Conservation (phyloP, 1,140 invertebrate genomes). For the Palaemon carinicauda region DNA sequence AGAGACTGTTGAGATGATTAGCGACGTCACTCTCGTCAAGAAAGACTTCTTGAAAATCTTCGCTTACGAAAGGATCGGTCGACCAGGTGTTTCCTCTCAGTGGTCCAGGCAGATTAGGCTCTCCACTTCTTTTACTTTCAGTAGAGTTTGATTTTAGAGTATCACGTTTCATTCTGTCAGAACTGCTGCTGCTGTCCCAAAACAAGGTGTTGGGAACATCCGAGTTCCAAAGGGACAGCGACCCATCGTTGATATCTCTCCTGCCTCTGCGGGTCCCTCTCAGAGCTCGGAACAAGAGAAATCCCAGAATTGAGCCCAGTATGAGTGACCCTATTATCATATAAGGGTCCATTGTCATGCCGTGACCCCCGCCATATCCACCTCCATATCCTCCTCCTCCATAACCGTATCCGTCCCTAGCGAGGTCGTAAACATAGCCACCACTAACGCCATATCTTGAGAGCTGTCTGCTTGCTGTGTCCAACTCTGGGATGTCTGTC, state of each 20-base stretch:
- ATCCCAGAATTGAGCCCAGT: constrained; percentile 1
- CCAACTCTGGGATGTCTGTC: too few relatives aligned
- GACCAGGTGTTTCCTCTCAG: background rate
- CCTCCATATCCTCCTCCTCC: background rate
- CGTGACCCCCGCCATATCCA: background rate
- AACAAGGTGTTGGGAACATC: background rate
- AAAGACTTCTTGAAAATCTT: background rate
- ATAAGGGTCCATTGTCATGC: constrained; percentile 22
- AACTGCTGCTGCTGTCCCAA: background rate
- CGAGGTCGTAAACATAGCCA: background rate
- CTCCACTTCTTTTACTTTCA: too few relatives aligned
- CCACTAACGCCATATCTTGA: too few relatives aligned
- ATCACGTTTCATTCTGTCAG: background rate
- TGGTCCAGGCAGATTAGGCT: too few relatives aligned
- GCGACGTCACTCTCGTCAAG: constrained; percentile 15
- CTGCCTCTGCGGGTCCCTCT: background rate
- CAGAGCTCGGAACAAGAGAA: constrained; percentile 13
- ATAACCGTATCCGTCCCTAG: background rate
- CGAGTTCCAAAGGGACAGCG: constrained; percentile 5
- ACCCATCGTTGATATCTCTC: constrained; percentile 17
- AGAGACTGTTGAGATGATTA: constrained; percentile 17
- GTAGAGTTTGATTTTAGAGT: background rate
- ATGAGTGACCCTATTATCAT: background rate
- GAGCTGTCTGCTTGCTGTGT: too few relatives aligned
- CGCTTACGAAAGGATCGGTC: constrained; percentile 9